Percentiles rank a stretch among this genome's conserved stretches.
Conservation (phyloP, 2,888 invertebrate genomes). For the Amiota minor region DNA sequence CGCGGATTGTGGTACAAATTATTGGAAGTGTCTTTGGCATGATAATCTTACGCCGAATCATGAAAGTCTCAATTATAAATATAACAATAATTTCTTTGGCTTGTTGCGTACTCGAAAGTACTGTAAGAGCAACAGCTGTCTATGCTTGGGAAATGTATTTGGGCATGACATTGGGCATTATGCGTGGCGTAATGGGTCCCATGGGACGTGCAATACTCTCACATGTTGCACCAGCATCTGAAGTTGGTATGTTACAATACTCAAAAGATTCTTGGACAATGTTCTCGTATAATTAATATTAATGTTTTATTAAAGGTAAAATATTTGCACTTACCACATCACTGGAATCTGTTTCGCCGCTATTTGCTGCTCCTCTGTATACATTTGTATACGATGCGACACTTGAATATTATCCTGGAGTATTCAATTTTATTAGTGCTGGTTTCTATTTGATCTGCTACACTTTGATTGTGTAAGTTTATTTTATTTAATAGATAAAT, state of each 20-base stretch:
- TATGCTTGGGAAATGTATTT: constrained; percentile 70
- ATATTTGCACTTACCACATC: constrained; percentile 81
- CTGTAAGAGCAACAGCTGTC: constrained; percentile 69
- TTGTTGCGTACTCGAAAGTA: constrained; percentile 68
- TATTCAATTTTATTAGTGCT: constrained; percentile 77
- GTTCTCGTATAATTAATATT: background rate
- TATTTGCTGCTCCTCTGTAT: constrained; percentile 79
- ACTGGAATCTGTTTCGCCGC: constrained; percentile 78
- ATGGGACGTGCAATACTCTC: constrained; percentile 73
- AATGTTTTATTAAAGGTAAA: constrained; percentile 73
- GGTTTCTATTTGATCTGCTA: constrained; percentile 74
- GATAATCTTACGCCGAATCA: constrained; percentile 74
- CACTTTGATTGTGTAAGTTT: constrained; percentile 75
- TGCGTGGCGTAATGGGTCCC: constrained; percentile 70
- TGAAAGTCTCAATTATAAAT: constrained; percentile 67
- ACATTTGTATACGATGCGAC: constrained; percentile 77
- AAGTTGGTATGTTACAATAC: constrained; percentile 70
- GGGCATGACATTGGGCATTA: constrained; percentile 65
- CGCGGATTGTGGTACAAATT: constrained; percentile 75
- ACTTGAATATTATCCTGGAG: constrained; percentile 75
- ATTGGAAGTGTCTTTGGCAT: constrained; percentile 78
- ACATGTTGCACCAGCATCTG: constrained; percentile 67
- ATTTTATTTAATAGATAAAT: background rate
- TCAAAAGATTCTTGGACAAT: background rate
- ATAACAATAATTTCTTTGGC: constrained; percentile 68